Evolutionary conservation across 2,797 vertebrate species (phyloP).

Genomic region (Arrhamphus sclerolepis): DNA sequence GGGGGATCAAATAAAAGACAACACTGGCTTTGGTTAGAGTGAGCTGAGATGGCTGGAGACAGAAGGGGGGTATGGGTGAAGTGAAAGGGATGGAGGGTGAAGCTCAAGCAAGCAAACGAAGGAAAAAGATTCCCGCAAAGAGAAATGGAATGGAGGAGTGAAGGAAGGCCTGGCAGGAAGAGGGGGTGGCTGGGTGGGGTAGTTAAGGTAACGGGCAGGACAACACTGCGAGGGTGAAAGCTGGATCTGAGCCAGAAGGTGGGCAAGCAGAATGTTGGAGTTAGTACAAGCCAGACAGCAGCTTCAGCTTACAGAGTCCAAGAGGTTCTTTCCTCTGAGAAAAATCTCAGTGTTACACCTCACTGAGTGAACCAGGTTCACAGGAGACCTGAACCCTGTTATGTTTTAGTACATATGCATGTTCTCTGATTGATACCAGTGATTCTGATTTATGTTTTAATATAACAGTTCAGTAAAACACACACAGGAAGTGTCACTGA

Average conservation of each 20-base stretch:
- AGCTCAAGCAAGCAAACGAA: slow-evolving; percentile 28
- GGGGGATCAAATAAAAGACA: slow-evolving; percentile 65
- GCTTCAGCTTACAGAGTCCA: slow-evolving; percentile 17
- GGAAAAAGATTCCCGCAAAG: slow-evolving; percentile 32
- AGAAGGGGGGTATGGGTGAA: slow-evolving; percentile 11
- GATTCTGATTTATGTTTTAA: too few relatives aligned
- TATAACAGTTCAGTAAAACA: too few relatives aligned
- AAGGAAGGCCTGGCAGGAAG: slow-evolving; percentile 36
- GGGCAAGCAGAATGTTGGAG: slow-evolving; percentile 41
- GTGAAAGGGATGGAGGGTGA: slow-evolving; percentile 27
- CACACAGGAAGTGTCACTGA: not conserved
- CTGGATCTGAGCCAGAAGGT: slow-evolving; percentile 61
- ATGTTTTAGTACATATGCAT: too few relatives aligned
- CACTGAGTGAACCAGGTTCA: not conserved
- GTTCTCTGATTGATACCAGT: too few relatives aligned
- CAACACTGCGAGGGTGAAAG: slow-evolving; percentile 63
- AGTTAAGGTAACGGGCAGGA: slow-evolving; percentile 67
- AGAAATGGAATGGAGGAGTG: slow-evolving; percentile 40
- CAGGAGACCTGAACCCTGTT: not conserved
- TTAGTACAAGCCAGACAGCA: slow-evolving; percentile 26
- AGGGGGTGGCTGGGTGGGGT: slow-evolving; percentile 38
- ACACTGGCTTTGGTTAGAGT: slow-evolving; percentile 36
- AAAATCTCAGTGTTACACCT: not conserved
- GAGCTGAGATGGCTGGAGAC: slow-evolving; percentile 36
- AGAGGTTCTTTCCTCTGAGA: not conserved